phyloP scores from a whole-genome alignment of 2,797 vertebrate species.

The Anguilla marmorata region DNA sequence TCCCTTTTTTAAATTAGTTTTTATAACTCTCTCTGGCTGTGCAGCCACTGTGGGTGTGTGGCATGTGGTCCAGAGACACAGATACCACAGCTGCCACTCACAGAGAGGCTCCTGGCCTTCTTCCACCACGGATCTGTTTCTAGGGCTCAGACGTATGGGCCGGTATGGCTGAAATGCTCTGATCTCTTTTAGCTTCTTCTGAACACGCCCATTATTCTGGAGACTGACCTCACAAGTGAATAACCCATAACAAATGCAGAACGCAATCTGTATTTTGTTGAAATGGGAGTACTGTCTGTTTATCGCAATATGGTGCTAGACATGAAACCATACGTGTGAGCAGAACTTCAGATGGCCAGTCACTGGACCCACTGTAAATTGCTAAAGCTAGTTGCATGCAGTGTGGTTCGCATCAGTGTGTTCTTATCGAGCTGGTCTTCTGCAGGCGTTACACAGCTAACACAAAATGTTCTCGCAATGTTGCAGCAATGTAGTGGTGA shows the following conservation, averaged over 20 bases:
- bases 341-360: not conserved
- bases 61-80: not conserved
- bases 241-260: not conserved
- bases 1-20: not conserved
- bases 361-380: not conserved
- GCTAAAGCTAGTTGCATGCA: not conserved
- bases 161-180: not conserved
- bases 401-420: not conserved
- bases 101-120: not conserved
- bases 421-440: not conserved
- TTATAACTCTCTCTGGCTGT: not conserved
- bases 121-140: slow-evolving; percentile 12
- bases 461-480: too few relatives aligned
- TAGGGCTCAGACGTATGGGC: not conserved
- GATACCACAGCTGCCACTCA: not conserved
- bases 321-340: not conserved
- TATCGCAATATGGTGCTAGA: not conserved
- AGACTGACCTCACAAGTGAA: not conserved
- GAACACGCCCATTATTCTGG: not conserved
- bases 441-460: not conserved
- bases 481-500: too few relatives aligned
- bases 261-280: not conserved
- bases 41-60: slow-evolving; percentile 9
- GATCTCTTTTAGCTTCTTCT: not conserved
- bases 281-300: not conserved